Base-by-base conservation (phyloP, 2,888 invertebrate genomes). In the Limenitis camilla region DNA sequence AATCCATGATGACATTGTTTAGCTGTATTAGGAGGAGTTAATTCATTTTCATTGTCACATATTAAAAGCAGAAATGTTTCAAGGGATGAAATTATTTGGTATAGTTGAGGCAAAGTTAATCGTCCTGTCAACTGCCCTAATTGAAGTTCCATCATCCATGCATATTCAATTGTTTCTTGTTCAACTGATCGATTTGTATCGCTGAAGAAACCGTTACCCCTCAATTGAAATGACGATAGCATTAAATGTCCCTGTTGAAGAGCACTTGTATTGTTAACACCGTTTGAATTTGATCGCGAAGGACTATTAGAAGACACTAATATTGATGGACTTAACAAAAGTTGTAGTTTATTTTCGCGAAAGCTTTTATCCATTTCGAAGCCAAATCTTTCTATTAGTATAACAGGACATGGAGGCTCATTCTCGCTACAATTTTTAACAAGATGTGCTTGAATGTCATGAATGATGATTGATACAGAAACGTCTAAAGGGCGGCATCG, bases 361-460 rank as follows among this genome's bases (percentile, higher is more conserved):
- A 94, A 98, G 19, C 92, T 91, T 76, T 99, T 99, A 73, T 96
- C 95, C 95, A 99, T 94, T 89, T 99, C 99, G 77, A 99, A 98
- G 1, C 96, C 97, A 61, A 99, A 92, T 59, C 97, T 90, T 80
- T 98, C 98, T 40, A 96, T 91, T 19, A 96, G 78, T 55, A 96
- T 91, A 5, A 95, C 92, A 0, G 97, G 98, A 76, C 98, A 98
- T 0, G 97, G 94, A 0, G 96, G 95, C 80, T 97, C 97, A 63
- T 91, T 92, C 57, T 94, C 94, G 63, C 92, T 94, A 73, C 97
- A 98, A 78, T 96, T 96, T 90, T 96, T 96, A 6, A 96, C 90
- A 55, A 98, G 86, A 87, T 99, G 98, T 1, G 94, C 98, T 72
- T 98, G 97, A 63, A 99, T 94, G 69, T 99, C 98, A 74, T 98